Evolutionary conservation across 2,113 vertebrate species (phyloP).

Genomic region (Rhodinocichla rosea): DNA sequence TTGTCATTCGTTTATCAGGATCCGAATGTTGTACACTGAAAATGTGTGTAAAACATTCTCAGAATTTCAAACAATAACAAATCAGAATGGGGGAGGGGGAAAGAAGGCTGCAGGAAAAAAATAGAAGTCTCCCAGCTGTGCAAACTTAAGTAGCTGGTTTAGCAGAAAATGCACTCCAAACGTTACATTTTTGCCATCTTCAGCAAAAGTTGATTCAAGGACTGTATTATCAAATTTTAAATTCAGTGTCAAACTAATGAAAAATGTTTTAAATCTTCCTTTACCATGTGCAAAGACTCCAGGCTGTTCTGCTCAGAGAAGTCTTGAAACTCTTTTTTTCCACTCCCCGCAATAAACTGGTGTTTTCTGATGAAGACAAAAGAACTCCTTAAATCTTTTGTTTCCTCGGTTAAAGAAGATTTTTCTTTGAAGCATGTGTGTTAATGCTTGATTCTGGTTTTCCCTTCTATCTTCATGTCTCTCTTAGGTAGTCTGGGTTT

Average conservation of each 20-base stretch:
- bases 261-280: not conserved
- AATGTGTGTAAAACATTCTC: constrained; percentile 80
- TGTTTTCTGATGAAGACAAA: not conserved
- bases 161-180: constrained; percentile 37
- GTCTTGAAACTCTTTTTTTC: too few relatives aligned
- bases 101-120: constrained; percentile 45
- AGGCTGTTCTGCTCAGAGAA: not conserved
- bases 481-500: accelerated
- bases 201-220: not conserved
- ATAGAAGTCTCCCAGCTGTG: constrained; percentile 71
- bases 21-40: constrained; percentile 74
- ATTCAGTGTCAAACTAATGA: not conserved
- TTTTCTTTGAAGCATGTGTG: not conserved
- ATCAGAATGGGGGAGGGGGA: constrained; percentile 16
- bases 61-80: constrained; percentile 84
- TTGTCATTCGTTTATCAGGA: constrained; percentile 83
- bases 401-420: not conserved
- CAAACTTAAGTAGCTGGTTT: constrained; percentile 41
- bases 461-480: not conserved
- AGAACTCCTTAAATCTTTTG: not conserved
- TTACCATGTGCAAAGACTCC: not conserved
- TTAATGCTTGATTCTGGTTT: not conserved
- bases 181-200: constrained; percentile 14
- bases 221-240: not conserved
- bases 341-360: not conserved